These are phyloP conservation scores for Luffia ferchaultella DNA, from an alignment of 2,888 invertebrate genomes.

Conservation along the genomic window DNA sequence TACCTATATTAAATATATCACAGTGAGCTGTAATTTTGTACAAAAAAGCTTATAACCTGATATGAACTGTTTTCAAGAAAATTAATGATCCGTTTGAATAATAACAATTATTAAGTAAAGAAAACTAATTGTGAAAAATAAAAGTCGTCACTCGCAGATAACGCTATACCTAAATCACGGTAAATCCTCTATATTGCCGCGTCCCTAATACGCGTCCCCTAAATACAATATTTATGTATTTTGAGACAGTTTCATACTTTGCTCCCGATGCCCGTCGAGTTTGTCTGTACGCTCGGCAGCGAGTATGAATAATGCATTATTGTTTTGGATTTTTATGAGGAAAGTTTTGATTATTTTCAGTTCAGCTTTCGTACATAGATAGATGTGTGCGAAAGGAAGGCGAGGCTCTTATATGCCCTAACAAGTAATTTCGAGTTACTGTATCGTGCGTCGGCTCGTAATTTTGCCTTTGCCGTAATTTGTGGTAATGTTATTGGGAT, in stretches of 20 bases:
- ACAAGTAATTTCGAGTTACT: neutral
- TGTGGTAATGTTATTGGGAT: neutral
- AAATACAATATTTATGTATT: conserved; percentile 65
- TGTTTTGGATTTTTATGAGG: conserved; percentile 66
- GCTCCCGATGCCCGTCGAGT: conserved; percentile 42
- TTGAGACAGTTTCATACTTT: conserved; percentile 59
- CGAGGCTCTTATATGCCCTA: conserved; percentile 30
- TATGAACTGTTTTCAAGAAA: too few species aligned
- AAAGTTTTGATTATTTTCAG: conserved; percentile 68
- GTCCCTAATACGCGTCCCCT: conserved; percentile 35
- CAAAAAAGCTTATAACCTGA: too few species aligned
- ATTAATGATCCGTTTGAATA: too few species aligned
- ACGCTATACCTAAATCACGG: neutral
- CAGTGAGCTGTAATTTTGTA: too few species aligned
- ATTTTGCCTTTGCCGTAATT: neutral
- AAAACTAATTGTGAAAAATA: neutral
- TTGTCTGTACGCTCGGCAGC: conserved; percentile 24
- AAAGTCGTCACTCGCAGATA: neutral
- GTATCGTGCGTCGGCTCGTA: neutral
- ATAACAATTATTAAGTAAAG: too few species aligned
- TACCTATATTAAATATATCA: too few species aligned
- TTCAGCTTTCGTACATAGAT: conserved; percentile 33
- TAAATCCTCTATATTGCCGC: conserved; percentile 12
- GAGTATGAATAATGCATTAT: conserved; percentile 66
- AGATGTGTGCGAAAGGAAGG: conserved; percentile 26